These are phyloP conservation scores for Vanessa cardui DNA, from an alignment of 2,888 invertebrate species.

Conservation along the genomic window DNA sequence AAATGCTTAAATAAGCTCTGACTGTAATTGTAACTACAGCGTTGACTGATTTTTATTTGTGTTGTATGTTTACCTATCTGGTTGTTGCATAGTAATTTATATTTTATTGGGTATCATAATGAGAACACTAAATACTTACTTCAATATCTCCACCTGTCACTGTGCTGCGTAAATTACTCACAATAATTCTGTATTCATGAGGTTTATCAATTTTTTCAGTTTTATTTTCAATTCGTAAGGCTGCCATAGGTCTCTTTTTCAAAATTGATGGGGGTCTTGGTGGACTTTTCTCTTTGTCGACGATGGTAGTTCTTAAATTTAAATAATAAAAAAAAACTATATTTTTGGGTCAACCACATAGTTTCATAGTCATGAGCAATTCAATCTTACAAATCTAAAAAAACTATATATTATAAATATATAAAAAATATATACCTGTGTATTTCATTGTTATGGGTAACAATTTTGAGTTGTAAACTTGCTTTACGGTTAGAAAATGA, in stretches of 20 bases:
- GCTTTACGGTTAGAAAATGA: slow-evolving; percentile 59
- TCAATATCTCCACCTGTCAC: slow-evolving; percentile 96
- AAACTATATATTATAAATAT: neutral
- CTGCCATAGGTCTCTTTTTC: slow-evolving; percentile 78
- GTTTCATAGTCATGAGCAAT: neutral
- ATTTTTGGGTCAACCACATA: neutral
- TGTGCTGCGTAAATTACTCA: slow-evolving; percentile 93
- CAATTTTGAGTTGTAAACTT: slow-evolving; percentile 72
- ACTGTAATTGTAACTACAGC: no score
- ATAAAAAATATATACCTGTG: slow-evolving; percentile 41
- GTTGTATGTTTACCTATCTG: no score
- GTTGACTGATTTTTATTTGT: no score
- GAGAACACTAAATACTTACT: slow-evolving; percentile 66
- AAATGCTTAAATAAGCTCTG: no score
- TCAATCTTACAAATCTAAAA: neutral
- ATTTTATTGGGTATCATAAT: no score
- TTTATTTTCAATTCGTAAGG: slow-evolving; percentile 63
- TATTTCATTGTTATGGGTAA: slow-evolving; percentile 69
- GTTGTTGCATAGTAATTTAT: no score
- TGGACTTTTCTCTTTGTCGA: slow-evolving; percentile 67
- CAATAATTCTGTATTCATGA: slow-evolving; percentile 92
- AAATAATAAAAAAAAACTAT: slow-evolving; percentile 23
- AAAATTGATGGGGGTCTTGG: slow-evolving; percentile 75
- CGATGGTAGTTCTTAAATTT: slow-evolving; percentile 53
- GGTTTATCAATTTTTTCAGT: slow-evolving; percentile 61